Evolutionary conservation across 1,140 invertebrate genomes (phyloP).

Genomic region (Adelges cooleyi): DNA sequence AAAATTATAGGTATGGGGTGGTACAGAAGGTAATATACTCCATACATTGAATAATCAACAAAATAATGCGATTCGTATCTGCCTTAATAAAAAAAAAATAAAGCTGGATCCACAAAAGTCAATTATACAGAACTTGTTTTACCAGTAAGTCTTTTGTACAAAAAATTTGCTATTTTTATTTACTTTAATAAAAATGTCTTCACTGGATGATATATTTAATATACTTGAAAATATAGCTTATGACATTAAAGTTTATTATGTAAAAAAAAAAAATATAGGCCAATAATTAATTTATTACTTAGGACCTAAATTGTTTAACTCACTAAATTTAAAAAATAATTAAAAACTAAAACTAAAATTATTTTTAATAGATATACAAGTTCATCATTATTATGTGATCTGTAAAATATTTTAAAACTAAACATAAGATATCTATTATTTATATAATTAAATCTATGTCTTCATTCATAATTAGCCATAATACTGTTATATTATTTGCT

Average conservation of each 20-base stretch:
- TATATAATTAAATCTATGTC: too few relatives aligned
- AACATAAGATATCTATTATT: too few relatives aligned
- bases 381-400: too few relatives aligned
- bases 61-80: neutral
- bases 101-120: neutral
- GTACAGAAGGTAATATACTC: neutral
- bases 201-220: neutral
- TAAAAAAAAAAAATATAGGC: neutral
- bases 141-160: neutral
- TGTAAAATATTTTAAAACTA: too few relatives aligned
- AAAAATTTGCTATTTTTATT: neutral
- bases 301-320: neutral
- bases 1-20: neutral
- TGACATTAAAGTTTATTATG: neutral
- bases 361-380: too few relatives aligned
- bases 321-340: neutral
- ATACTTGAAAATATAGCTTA: neutral
- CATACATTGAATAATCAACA: neutral
- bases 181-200: neutral
- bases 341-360: neutral
- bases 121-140: neutral
- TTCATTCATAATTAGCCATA: too few relatives aligned
- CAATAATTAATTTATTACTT: neutral
- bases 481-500: too few relatives aligned
- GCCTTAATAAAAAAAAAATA: neutral